These are phyloP conservation scores for Leucopternis melanops DNA, from an alignment of 2,113 vertebrate genomes.

Conservation along the genomic window DNA sequence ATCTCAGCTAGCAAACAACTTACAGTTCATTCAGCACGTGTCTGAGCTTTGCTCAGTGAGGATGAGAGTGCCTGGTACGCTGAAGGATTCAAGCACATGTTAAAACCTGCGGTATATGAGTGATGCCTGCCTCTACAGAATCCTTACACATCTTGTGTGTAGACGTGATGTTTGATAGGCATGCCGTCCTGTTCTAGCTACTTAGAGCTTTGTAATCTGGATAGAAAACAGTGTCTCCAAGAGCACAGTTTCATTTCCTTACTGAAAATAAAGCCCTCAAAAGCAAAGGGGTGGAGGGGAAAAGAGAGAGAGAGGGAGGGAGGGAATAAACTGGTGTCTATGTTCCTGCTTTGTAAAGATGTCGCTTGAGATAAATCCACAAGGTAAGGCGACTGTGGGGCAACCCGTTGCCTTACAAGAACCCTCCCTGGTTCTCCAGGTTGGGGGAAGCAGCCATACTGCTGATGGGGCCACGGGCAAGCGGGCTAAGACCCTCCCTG, in stretches of 20 bases:
- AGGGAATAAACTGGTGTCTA: background rate
- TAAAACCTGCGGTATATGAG: background rate
- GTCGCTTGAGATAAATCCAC: background rate
- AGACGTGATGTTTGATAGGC: background rate
- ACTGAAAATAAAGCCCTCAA: background rate
- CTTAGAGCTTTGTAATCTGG: background rate
- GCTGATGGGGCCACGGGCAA: background rate
- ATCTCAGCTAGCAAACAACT: background rate
- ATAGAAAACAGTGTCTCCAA: background rate
- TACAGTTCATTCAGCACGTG: rapidly evolving
- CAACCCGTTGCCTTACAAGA: background rate
- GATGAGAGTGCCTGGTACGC: background rate
- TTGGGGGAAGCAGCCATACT: background rate
- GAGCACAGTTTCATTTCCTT: background rate
- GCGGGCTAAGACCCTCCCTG: background rate
- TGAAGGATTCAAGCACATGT: background rate
- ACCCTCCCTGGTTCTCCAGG: background rate
- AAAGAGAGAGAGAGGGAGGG: background rate
- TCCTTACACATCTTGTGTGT: background rate
- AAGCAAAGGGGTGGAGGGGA: background rate
- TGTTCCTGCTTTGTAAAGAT: background rate
- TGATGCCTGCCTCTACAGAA: background rate
- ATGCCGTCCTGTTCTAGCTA: background rate
- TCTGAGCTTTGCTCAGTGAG: background rate
- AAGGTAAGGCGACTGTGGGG: background rate